Evolutionary conservation across 1,140 invertebrate genomes (phyloP), one percentile per base, ranked within the genome.

Genomic region (Zaprionus inermis): DNA sequence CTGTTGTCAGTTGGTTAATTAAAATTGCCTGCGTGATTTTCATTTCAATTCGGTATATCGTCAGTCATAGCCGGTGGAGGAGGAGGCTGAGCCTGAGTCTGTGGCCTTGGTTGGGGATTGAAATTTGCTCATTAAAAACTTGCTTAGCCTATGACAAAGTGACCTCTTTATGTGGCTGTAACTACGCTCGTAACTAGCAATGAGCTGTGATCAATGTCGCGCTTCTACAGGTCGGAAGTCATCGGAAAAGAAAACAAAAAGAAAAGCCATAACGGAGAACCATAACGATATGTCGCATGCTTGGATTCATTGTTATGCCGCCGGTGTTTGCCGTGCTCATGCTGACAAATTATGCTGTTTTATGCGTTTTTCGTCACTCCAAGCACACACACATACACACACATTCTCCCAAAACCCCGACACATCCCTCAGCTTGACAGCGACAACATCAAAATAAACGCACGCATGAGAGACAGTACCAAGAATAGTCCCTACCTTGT

Each of bases 291-390:
- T 72, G 44, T 49, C 24, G 55, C n/a, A 59, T 22, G 49, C 51
- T 56, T 54, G n/a, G 55, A 65, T 69, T 88, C 84, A 88, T 88
- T 88, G 78, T 73, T 84, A 88, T 88, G 77, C 84, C 72, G 65
- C 12, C 66, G 74, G 77, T 57, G 80, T 88, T 51, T 49, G 74
- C 64, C 71, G 67, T 89, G 84, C 68, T 88, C 80, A 78, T 78
- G 80, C 78, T 88, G 84, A 88, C 84, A 88, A 88, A 88, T 88
- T 88, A 88, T 88, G 80, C 77, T 89, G 77, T 83, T 88, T 88
- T 88, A 88, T 88, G 84, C 80, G 84, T 84, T 80, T 88, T 86
- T 86, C 76, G 77, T 80, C 83, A 75, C 72, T 38, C 58, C n/a
- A 51, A 12, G 46, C 46, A 51, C 72, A n/a, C 28, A 32, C 57